These are phyloP conservation scores for Trinectes maculatus DNA, from an alignment of 2,113 vertebrate species.

Conservation along the genomic window DNA sequence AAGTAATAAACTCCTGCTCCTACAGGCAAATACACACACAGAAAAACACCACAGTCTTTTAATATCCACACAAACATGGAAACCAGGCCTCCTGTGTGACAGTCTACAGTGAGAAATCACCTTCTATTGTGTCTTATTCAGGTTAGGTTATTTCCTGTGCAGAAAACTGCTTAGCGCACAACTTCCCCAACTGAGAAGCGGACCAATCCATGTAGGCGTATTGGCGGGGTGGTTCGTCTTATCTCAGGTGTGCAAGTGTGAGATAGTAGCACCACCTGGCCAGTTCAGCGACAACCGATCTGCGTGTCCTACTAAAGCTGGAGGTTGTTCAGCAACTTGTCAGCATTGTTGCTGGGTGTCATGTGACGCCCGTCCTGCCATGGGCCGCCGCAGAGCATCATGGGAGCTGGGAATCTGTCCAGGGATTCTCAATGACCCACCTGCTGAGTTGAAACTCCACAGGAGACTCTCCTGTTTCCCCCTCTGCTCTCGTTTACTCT, in stretches of 20 bases:
- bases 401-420: slow-evolving; percentile 36
- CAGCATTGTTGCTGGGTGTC: background rate
- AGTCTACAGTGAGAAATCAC: slow-evolving; percentile 42
- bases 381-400: slow-evolving; percentile 35
- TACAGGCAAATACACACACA: slow-evolving; percentile 3
- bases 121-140: slow-evolving; percentile 25
- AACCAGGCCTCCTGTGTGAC: slow-evolving; percentile 6
- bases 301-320: slow-evolving; percentile 6
- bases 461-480: slow-evolving; percentile 22
- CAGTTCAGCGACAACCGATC: background rate
- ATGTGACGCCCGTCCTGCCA: slow-evolving; percentile 26
- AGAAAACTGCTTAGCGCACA: slow-evolving; percentile 44
- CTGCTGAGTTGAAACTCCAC: slow-evolving; percentile 38
- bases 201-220: slow-evolving; percentile 20
- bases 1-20: background rate
- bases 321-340: slow-evolving; percentile 14
- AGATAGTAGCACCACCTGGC: slow-evolving; percentile 32
- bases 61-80: background rate
- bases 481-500: slow-evolving; percentile 10
- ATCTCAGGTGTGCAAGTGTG: slow-evolving; percentile 14
- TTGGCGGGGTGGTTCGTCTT: slow-evolving; percentile 1
- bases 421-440: slow-evolving; percentile 21
- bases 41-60: slow-evolving; percentile 5
- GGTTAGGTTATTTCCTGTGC: slow-evolving; percentile 21
- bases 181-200: slow-evolving; percentile 23